A percentile compares a stretch with the other conserved stretches of the same genome.
These are phyloP conservation scores for Ptilonorhynchus violaceus DNA, from an alignment of 2,113 vertebrate species.

Conservation along the genomic window DNA sequence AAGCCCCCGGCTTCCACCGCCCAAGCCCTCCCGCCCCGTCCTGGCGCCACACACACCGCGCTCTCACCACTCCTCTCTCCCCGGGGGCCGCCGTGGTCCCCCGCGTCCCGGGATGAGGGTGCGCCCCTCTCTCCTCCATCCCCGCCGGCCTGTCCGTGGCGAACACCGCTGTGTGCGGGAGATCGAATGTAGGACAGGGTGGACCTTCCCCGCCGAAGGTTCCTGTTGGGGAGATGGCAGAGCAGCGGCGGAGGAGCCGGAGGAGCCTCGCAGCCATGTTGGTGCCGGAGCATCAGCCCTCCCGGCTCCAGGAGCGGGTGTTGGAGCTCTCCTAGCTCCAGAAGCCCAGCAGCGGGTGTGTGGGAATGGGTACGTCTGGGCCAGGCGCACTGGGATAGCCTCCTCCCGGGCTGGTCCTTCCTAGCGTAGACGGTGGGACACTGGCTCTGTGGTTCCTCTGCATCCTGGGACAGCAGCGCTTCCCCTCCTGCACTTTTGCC, in stretches of 20 bases:
- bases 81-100: background rate
- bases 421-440: too few species aligned
- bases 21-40: background rate
- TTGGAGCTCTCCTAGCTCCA: too few species aligned
- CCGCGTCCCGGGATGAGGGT: background rate
- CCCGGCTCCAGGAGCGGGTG: background rate
- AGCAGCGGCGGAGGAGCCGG: background rate
- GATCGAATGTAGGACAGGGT: background rate
- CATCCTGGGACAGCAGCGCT: background rate
- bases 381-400: rapidly evolving
- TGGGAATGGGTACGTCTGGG: rapidly evolving
- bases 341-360: background rate
- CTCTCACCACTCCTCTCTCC: background rate
- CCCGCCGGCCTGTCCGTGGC: background rate
- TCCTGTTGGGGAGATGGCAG: background rate
- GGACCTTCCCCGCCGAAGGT: background rate
- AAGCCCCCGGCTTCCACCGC: background rate
- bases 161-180: background rate
- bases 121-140: background rate
- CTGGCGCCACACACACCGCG: rapidly evolving
- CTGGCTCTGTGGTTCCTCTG: background rate
- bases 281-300: background rate
- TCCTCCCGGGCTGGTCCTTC: background rate
- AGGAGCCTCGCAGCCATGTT: constrained; percentile 42
- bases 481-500: background rate